A percentile compares a stretch with the other conserved stretches of the same genome.
Evolutionary conservation across 1,140 invertebrate genomes (phyloP).

Genomic region (Thaumetopoea pityocampa): DNA sequence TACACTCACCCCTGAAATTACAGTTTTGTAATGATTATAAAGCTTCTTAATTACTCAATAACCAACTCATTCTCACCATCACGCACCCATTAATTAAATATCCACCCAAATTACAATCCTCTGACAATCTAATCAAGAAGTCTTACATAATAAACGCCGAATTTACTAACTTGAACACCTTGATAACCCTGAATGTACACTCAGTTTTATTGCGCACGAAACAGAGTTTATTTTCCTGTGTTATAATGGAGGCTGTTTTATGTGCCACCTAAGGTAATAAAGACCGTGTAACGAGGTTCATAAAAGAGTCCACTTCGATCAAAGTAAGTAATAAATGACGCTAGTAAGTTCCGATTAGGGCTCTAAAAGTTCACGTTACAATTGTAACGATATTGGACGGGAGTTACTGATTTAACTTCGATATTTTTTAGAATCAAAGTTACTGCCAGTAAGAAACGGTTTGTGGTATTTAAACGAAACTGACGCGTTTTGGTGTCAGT

Average conservation of each 20-base stretch:
- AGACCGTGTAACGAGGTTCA: slow-evolving; percentile 25
- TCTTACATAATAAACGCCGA: slow-evolving; percentile 24
- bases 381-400: slow-evolving; percentile 10
- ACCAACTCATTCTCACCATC: slow-evolving; percentile 5
- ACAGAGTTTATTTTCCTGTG: slow-evolving; percentile 16
- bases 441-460: not conserved
- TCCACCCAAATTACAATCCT: slow-evolving; percentile 23
- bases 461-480: too few relatives aligned
- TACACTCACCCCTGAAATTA: slow-evolving; percentile 4
- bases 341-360: slow-evolving; percentile 22
- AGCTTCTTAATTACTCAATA: slow-evolving; percentile 1
- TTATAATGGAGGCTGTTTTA: slow-evolving; percentile 21
- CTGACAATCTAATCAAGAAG: slow-evolving; percentile 30
- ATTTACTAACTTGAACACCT: slow-evolving; percentile 24
- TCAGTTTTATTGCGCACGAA: slow-evolving; percentile 4
- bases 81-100: slow-evolving; percentile 22
- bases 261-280: slow-evolving; percentile 26
- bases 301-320: slow-evolving; percentile 35
- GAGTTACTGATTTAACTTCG: not conserved
- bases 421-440: slow-evolving; percentile 7
- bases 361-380: slow-evolving; percentile 10
- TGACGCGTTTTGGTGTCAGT: too few relatives aligned
- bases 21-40: not conserved
- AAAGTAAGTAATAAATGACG: slow-evolving; percentile 30
- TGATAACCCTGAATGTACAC: slow-evolving; percentile 4